Conservation (phyloP, 2,888 invertebrate species). For the Cabera pusaria region DNA sequence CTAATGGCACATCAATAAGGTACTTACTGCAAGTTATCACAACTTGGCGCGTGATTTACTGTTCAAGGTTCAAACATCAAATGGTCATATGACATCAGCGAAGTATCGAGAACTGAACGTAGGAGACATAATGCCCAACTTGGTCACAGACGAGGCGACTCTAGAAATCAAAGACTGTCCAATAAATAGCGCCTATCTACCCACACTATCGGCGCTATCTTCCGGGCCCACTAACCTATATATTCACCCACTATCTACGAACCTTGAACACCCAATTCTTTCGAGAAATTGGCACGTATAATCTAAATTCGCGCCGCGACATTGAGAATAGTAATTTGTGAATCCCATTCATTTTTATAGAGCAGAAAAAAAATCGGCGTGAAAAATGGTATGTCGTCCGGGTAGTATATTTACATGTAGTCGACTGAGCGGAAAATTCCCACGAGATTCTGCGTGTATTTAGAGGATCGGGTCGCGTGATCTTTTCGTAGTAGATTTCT, state of each 20-base stretch:
- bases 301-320: conserved; percentile 49
- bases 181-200: conserved; percentile 33
- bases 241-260: conserved; percentile 45
- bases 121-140: conserved; percentile 25
- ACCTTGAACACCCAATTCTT: conserved; percentile 48
- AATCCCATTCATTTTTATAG: conserved; percentile 62
- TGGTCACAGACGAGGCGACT: conserved; percentile 24
- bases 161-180: conserved; percentile 23
- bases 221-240: conserved; percentile 50
- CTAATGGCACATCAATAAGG: too few species aligned
- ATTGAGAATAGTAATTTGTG: conserved; percentile 55
- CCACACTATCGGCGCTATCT: conserved; percentile 36
- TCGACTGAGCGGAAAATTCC: conserved; percentile 38
- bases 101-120: conserved; percentile 10
- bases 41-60: conserved; percentile 7
- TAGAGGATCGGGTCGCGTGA: conserved; percentile 26
- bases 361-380: conserved; percentile 40
- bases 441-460: conserved; percentile 41
- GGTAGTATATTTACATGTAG: conserved; percentile 39
- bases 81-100: conserved; percentile 24
- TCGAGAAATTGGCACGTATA: conserved; percentile 52
- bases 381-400: conserved; percentile 43
- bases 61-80: conserved; percentile 6
- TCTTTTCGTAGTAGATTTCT: conserved; percentile 15
- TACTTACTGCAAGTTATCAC: neutral